phyloP scores from a whole-genome alignment of 1,140 invertebrate species.

The Drosophila seguyi region DNA sequence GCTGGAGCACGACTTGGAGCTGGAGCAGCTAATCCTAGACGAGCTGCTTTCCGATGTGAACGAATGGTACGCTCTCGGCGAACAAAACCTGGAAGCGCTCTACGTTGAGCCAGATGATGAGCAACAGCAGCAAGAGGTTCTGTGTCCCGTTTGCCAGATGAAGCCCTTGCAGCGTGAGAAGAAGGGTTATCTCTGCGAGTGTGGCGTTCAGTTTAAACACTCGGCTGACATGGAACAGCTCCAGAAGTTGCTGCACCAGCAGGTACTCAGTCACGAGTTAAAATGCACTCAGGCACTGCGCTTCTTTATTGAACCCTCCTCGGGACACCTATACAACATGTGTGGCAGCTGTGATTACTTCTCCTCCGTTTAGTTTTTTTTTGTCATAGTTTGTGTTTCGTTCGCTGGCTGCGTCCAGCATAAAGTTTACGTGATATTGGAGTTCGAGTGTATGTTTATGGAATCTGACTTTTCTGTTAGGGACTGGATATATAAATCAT shows the following conservation, averaged over 20 bases:
- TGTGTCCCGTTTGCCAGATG: conserved; percentile 73
- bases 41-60: conserved; percentile 70
- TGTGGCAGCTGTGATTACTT: conserved; percentile 79
- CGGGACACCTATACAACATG: conserved; percentile 58
- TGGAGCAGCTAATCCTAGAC: conserved; percentile 68
- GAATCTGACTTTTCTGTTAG: background rate
- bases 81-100: conserved; percentile 62
- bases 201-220: conserved; percentile 61
- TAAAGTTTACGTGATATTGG: background rate
- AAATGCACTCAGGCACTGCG: conserved; percentile 58
- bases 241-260: conserved; percentile 31
- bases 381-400: background rate
- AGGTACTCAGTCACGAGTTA: conserved; percentile 59
- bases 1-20: conserved; percentile 63
- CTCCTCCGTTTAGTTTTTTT: conserved; percentile 50
- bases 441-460: background rate
- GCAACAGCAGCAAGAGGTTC: conserved; percentile 6
- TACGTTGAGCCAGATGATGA: conserved; percentile 47
- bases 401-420: conserved; percentile 40
- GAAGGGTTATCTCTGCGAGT: conserved; percentile 43
- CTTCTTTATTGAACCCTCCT: conserved; percentile 69
- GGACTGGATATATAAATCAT: background rate
- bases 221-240: conserved; percentile 35
- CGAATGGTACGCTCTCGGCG: conserved; percentile 74
- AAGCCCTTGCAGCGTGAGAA: conserved; percentile 29